These are phyloP conservation scores for Cryptoblepharus egeriae DNA, from an alignment of 2,797 vertebrate genomes.

Conservation along the genomic window DNA sequence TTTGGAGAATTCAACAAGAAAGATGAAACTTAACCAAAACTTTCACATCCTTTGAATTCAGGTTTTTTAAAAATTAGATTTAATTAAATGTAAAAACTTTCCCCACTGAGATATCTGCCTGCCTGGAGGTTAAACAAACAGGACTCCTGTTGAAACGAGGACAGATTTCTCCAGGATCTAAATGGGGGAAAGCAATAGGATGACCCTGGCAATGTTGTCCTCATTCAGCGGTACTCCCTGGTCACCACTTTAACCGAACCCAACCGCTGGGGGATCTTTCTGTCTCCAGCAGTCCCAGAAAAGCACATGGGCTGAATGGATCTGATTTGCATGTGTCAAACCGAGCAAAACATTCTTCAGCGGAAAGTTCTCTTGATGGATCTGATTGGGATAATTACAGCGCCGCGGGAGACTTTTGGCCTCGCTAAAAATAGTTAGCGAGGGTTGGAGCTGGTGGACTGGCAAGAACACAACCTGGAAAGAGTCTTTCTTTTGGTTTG, in stretches of 20 bases:
- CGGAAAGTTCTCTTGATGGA: conserved; percentile 46
- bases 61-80: no score
- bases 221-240: not conserved
- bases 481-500: not conserved
- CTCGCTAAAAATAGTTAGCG: conserved; percentile 60
- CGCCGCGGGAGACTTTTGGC: conserved; percentile 51
- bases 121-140: not conserved
- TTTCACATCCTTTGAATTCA: no score
- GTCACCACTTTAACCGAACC: not conserved
- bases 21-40: no score
- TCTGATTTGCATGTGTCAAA: conserved; percentile 19
- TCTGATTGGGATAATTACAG: conserved; percentile 33
- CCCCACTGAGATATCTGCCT: no score
- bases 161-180: not conserved
- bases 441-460: not conserved
- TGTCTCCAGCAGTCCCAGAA: not conserved
- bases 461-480: conserved; percentile 23
- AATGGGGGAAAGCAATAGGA: conserved; percentile 14
- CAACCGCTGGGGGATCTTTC: rapidly evolving
- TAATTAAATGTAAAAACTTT: no score
- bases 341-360: conserved; percentile 20
- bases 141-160: conserved; percentile 7
- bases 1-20: no score
- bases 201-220: not conserved
- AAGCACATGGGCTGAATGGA: not conserved